phyloP scores from a whole-genome alignment of 2,888 invertebrate genomes.

The Archips crataeganus region DNA sequence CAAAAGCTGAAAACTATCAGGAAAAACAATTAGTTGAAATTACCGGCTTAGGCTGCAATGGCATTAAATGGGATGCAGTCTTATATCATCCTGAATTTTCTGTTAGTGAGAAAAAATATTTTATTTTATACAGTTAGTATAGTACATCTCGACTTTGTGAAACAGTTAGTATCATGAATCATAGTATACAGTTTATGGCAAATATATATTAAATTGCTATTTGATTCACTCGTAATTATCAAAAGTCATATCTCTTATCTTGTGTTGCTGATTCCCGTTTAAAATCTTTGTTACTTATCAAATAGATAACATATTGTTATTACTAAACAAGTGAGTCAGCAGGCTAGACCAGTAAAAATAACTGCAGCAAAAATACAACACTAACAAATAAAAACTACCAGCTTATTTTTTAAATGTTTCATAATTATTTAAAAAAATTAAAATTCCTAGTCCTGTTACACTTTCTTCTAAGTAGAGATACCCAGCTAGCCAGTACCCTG shows the following conservation, averaged over 20 bases:
- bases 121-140: neutral
- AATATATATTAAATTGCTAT: conserved; percentile 1
- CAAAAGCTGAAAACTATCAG: too few species aligned
- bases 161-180: neutral
- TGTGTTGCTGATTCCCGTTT: conserved; percentile 10
- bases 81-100: too few species aligned
- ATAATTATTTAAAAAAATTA: too few species aligned
- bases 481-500: neutral
- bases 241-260: conserved; percentile 34
- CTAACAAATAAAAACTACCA: too few species aligned
- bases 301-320: conserved; percentile 24
- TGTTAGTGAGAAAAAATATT: neutral
- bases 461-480: too few species aligned
- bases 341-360: neutral
- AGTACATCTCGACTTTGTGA: too few species aligned
- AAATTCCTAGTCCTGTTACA: too few species aligned
- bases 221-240: conserved; percentile 23
- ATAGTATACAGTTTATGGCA: neutral
- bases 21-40: too few species aligned
- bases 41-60: too few species aligned
- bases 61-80: too few species aligned
- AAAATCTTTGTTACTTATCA: conserved; percentile 25
- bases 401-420: too few species aligned
- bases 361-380: neutral
- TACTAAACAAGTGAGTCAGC: conserved; percentile 4